A percentile compares a stretch with the other conserved stretches of the same genome.
These are phyloP conservation scores for Norana najaformis DNA, from an alignment of 2,888 invertebrate species.

Conservation along the genomic window DNA sequence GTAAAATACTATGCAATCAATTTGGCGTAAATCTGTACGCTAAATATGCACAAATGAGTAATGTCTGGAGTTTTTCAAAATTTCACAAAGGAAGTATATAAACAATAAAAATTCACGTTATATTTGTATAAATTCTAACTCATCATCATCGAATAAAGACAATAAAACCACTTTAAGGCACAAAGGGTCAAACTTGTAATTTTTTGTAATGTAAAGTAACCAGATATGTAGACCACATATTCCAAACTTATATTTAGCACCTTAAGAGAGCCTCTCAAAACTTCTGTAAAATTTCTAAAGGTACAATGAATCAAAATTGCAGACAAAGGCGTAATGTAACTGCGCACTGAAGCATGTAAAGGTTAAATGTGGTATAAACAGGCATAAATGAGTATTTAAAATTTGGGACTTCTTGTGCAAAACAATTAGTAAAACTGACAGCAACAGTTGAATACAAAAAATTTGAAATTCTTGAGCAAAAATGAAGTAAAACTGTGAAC, in stretches of 20 bases:
- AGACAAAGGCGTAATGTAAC: neutral
- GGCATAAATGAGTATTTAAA: neutral
- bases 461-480: neutral
- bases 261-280: neutral
- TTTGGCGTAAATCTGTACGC: neutral
- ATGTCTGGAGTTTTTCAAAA: neutral
- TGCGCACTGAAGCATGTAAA: neutral
- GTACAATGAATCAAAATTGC: neutral
- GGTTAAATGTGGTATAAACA: neutral
- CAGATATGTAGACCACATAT: too few species aligned
- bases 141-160: neutral
- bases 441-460: neutral
- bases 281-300: neutral
- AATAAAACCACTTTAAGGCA: neutral
- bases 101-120: neutral
- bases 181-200: neutral
- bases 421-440: neutral
- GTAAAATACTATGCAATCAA: constrained; percentile 1
- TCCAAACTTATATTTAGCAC: neutral
- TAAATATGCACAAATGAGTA: neutral
- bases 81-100: too few species aligned
- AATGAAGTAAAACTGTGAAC: neutral
- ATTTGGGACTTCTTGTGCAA: neutral
- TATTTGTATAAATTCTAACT: neutral
- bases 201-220: neutral